These are phyloP conservation scores for Pollenia griseotomentosa DNA, from an alignment of 2,888 invertebrate genomes.

Conservation along the genomic window DNA sequence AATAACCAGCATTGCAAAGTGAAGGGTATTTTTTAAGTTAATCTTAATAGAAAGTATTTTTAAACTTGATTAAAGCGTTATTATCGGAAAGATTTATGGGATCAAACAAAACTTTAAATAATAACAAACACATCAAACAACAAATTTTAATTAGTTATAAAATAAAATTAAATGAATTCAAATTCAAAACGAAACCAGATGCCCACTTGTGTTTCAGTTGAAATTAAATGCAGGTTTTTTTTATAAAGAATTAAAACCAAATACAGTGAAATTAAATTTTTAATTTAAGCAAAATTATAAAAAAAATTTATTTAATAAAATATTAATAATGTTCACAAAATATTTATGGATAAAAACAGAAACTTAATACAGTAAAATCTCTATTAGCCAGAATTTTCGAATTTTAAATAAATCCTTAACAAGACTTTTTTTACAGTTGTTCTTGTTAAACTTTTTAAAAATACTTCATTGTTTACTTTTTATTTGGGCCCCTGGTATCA, in stretches of 20 bases:
- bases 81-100: conserved; percentile 67
- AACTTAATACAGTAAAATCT: not conserved
- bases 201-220: not conserved
- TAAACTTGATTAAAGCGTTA: conserved; percentile 67
- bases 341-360: conserved; percentile 30
- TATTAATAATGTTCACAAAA: conserved; percentile 19
- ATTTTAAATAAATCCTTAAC: no score
- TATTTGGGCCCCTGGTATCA: no score
- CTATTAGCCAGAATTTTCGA: not conserved
- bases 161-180: conserved; percentile 21
- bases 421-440: no score
- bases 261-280: conserved; percentile 44
- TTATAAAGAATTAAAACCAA: conserved; percentile 35
- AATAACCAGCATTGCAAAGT: not conserved
- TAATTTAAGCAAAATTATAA: conserved; percentile 44
- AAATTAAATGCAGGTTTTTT: conserved; percentile 1
- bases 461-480: no score
- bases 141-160: conserved; percentile 52
- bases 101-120: conserved; percentile 48
- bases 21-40: not conserved
- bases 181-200: conserved; percentile 50
- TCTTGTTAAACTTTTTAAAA: no score
- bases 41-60: conserved; percentile 25
- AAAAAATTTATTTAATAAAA: conserved; percentile 33
- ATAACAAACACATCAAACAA: conserved; percentile 37